Base-by-base conservation (phyloP, 2,113 vertebrate species). In the Clupea harengus region DNA sequence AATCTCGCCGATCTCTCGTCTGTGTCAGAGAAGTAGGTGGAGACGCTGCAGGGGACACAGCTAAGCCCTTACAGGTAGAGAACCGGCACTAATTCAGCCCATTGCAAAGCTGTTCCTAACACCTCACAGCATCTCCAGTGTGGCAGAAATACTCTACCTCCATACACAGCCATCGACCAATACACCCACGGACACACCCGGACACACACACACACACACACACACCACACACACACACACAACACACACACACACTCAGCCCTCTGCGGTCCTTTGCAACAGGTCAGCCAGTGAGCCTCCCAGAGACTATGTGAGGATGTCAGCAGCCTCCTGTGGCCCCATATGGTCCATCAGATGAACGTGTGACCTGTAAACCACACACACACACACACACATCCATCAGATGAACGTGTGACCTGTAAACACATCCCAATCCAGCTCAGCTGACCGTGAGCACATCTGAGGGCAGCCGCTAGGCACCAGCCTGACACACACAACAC, bases 41-140 rank as follows among this genome's bases (percentile, higher is more conserved):
- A 5, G 17, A 4, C 25, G 28, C 28, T 78, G 72, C 72, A 44
- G 72, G 25, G 72, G 25, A 39, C 72, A 44, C 28, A 18, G 72
- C 72, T 78, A 78, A 78, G 72, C 72, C 72, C 72, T 78, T 17
- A 32, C 72, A 78, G 72, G 32, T 39, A 4, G 72, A 75, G 28
- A 13, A 32, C 4, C 28, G 15, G 28, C 28, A 75, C 67, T 75
- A 39, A 75, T 75, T 28, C 72, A 78, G 72, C 25, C 15, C 72
- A 78, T 17, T 4, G 10, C 72, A 75, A 75, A 75, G 67, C 67
- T 17, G 10, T 5, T 17, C 25, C 13, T 15, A 11, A 32, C 67
- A 75, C 25, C 32, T 78, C 28, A 78, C 28, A 39, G 72, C 28
- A 39, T 5, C 72, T 32, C 72, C 72, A 78, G 72, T 39, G 11